A percentile compares a stretch with the other conserved stretches of the same genome.
These are phyloP conservation scores for Atlantisia rogersi DNA, from an alignment of 2,113 vertebrate genomes.

Conservation along the genomic window DNA sequence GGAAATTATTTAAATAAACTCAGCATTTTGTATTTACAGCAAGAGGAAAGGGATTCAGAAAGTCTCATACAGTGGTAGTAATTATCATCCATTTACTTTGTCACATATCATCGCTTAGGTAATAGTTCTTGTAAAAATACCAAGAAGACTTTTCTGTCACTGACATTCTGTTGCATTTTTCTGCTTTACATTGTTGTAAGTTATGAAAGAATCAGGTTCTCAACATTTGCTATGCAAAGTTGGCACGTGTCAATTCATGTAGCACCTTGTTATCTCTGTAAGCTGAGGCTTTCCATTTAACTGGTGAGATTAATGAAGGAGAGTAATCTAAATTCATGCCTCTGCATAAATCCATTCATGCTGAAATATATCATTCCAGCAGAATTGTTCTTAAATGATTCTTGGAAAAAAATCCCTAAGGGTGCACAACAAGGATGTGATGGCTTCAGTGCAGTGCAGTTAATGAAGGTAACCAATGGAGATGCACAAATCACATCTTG, in stretches of 20 bases:
- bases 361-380: not conserved
- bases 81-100: not conserved
- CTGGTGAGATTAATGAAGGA: not conserved
- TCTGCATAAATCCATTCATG: not conserved
- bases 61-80: not conserved
- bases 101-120: not conserved
- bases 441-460: not conserved
- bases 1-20: not conserved
- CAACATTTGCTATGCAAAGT: not conserved
- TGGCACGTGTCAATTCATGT: not conserved
- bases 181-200: not conserved
- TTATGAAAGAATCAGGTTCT: not conserved
- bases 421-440: not conserved
- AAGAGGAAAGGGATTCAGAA: not conserved
- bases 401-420: not conserved
- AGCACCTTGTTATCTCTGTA: accelerated
- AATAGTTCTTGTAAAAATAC: not conserved
- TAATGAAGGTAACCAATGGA: not conserved
- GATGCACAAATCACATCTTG: not conserved
- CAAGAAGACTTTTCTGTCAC: not conserved
- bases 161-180: not conserved
- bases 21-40: not conserved
- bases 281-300: not conserved
- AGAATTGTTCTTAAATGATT: not conserved
- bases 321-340: not conserved